Conservation (phyloP, 2,113 vertebrate genomes). For the Hassar affinis region DNA sequence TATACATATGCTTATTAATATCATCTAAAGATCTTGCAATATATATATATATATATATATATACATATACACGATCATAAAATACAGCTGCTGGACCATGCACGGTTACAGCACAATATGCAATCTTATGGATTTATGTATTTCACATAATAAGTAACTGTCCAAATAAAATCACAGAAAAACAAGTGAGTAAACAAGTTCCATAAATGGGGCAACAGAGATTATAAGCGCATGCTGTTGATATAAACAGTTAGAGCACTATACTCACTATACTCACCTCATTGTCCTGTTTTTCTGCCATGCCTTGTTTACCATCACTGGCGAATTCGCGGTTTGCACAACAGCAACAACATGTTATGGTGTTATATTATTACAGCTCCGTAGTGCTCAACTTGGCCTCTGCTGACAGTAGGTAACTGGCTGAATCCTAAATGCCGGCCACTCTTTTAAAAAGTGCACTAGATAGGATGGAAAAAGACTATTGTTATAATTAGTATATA, state of each 20-base stretch:
- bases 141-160: not conserved
- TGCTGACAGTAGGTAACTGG: conserved; percentile 1
- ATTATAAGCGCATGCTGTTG: not conserved
- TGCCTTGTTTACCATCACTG: conserved; percentile 62
- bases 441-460: not conserved
- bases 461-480: not conserved
- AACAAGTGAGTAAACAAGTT: conserved; percentile 32
- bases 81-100: not conserved
- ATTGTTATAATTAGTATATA: not conserved
- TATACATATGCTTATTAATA: too few relatives aligned
- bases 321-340: conserved; percentile 40
- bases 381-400: conserved; percentile 29
- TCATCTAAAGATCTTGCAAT: not conserved
- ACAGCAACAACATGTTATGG: not conserved
- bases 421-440: not conserved
- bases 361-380: not conserved
- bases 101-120: not conserved
- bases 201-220: conserved; percentile 13
- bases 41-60: not conserved
- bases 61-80: not conserved
- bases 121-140: too few relatives aligned
- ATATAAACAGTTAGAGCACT: not conserved
- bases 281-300: conserved; percentile 72
- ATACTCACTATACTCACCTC: conserved; percentile 59
- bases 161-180: not conserved